These are phyloP conservation scores for Stratiolaelaps scimitus DNA, from an alignment of 1,140 invertebrate genomes.

Conservation along the genomic window DNA sequence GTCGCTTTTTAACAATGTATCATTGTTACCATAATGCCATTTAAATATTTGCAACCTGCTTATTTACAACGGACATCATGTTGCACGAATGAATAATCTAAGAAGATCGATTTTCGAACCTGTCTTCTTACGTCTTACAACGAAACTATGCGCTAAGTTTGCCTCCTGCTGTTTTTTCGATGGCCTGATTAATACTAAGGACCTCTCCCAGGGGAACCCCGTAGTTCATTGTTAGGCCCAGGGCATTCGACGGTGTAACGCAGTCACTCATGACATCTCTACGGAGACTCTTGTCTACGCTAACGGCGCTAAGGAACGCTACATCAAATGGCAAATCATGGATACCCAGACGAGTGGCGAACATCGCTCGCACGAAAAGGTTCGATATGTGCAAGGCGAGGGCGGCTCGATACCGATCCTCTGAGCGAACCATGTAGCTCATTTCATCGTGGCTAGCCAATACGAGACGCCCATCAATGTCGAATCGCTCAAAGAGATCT, in stretches of 20 bases:
- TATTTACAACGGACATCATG: too few relatives aligned
- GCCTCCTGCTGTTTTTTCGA: constrained; percentile 33
- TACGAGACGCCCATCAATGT: constrained; percentile 67
- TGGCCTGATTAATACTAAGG: constrained; percentile 39
- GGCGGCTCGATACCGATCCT: constrained; percentile 69
- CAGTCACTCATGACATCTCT: constrained; percentile 80
- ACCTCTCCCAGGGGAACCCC: constrained; percentile 63
- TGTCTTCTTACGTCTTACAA: too few relatives aligned
- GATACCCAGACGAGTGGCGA: constrained; percentile 67
- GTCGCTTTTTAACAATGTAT: too few relatives aligned
- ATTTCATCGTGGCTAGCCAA: constrained; percentile 98
- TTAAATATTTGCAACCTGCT: too few relatives aligned
- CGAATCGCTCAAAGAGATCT: constrained; percentile 60
- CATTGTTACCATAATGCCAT: too few relatives aligned
- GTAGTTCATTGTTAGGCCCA: constrained; percentile 73
- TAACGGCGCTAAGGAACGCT: constrained; percentile 90
- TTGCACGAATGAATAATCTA: too few relatives aligned
- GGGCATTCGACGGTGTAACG: constrained; percentile 82
- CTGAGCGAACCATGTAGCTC: constrained; percentile 67
- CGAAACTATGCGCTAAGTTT: too few relatives aligned
- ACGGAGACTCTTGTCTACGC: constrained; percentile 83
- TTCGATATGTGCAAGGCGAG: constrained; percentile 90
- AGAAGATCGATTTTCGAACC: too few relatives aligned
- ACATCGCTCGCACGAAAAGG: constrained; percentile 76
- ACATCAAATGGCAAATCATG: constrained; percentile 72